Conservation (phyloP, 2,888 invertebrate genomes). For the Carabus problematicus region DNA sequence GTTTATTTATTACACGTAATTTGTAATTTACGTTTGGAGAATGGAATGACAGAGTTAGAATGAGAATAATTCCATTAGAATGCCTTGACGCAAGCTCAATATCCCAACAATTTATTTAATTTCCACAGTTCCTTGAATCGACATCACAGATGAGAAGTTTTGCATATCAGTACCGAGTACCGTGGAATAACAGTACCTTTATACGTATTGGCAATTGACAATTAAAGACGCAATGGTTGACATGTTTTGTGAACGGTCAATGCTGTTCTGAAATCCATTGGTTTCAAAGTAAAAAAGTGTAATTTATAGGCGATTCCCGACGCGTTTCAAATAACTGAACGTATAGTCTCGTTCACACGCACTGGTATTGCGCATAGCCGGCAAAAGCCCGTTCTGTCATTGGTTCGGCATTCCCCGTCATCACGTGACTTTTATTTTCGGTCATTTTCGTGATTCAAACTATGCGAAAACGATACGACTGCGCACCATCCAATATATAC, state of each 20-base stretch:
- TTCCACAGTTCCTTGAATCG: constrained; percentile 5
- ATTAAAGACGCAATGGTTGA: too few relatives aligned
- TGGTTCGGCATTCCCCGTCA: constrained; percentile 29
- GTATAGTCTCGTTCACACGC: constrained; percentile 33
- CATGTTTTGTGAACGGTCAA: constrained; percentile 7
- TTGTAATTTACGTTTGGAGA: constrained; percentile 4
- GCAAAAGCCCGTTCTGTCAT: constrained; percentile 17
- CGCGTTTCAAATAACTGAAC: constrained; percentile 47
- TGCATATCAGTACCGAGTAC: constrained; percentile 6
- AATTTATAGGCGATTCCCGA: constrained; percentile 52
- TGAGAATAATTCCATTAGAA: constrained; percentile 1
- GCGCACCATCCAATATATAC: background rate
- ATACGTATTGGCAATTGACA: too few relatives aligned
- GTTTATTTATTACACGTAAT: background rate
- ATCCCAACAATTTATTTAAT: constrained; percentile 9
- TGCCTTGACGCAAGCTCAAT: background rate
- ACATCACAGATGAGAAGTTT: constrained; percentile 6
- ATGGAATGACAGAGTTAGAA: too few relatives aligned
- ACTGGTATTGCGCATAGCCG: constrained; percentile 20
- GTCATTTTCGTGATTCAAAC: constrained; percentile 29
- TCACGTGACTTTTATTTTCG: constrained; percentile 30
- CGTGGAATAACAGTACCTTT: constrained; percentile 3
- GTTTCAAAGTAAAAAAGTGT: constrained; percentile 50
- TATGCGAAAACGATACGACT: constrained; percentile 26
- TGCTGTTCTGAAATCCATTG: constrained; percentile 16